These are phyloP conservation scores for Acrobasis consociella DNA, from an alignment of 2,888 invertebrate species.

Conservation along the genomic window DNA sequence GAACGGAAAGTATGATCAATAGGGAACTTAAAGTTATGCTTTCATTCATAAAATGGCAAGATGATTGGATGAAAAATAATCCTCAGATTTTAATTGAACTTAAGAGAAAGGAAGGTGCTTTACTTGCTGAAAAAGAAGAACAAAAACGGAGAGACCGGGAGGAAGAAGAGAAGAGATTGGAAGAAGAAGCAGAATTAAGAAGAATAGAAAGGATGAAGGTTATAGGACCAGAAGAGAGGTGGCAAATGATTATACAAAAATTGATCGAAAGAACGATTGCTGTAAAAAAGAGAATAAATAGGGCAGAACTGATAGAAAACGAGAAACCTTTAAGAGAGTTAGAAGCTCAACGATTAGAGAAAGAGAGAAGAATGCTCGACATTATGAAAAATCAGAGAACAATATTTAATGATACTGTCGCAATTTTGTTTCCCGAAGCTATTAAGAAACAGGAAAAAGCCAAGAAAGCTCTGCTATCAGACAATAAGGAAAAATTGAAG, in stretches of 20 bases:
- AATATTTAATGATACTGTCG: constrained; percentile 86
- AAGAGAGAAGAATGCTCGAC: constrained; percentile 81
- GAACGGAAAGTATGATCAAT: constrained; percentile 72
- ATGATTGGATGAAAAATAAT: constrained; percentile 78
- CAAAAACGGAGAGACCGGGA: constrained; percentile 64
- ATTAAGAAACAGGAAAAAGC: constrained; percentile 71
- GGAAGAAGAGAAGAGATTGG: constrained; percentile 71
- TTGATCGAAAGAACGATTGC: constrained; percentile 85
- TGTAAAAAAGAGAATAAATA: constrained; percentile 84
- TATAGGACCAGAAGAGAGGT: constrained; percentile 77
- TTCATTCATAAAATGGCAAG: constrained; percentile 83
- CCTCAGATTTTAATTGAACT: constrained; percentile 64
- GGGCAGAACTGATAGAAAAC: constrained; percentile 82
- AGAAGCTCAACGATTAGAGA: constrained; percentile 81
- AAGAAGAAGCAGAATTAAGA: constrained; percentile 77
- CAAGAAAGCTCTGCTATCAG: constrained; percentile 69
- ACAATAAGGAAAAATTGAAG: constrained; percentile 63
- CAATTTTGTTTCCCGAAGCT: constrained; percentile 84
- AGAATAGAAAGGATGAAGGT: constrained; percentile 64
- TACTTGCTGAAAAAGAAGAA: constrained; percentile 70
- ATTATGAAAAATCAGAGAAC: constrained; percentile 82
- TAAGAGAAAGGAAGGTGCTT: constrained; percentile 64
- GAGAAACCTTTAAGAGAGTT: constrained; percentile 84
- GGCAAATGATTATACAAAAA: constrained; percentile 85
- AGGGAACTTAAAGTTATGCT: constrained; percentile 79